phyloP scores from a whole-genome alignment of 1,140 invertebrate species.

The Delia radicum region DNA sequence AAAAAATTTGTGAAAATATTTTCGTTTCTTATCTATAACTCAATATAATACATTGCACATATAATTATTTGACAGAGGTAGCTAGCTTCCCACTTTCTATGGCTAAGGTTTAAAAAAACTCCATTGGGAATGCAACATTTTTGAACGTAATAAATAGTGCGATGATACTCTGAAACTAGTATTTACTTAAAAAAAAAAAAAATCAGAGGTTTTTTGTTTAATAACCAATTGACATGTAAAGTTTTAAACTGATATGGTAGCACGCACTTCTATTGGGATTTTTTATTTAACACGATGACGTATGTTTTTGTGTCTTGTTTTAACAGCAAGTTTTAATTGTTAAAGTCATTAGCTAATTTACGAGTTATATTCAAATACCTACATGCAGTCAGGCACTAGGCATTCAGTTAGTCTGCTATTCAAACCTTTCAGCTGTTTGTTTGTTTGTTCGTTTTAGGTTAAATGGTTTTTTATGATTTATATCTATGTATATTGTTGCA shows the following conservation, averaged over 20 bases:
- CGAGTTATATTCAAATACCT: not conserved
- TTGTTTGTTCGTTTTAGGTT: not conserved
- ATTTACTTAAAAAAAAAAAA: too few relatives aligned
- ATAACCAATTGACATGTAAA: not conserved
- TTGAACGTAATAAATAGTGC: too few relatives aligned
- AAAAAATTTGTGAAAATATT: too few relatives aligned
- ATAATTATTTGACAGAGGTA: too few relatives aligned
- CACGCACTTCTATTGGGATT: not conserved
- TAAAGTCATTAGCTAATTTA: constrained; percentile 20
- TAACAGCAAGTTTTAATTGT: constrained; percentile 11
- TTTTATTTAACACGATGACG: constrained; percentile 16
- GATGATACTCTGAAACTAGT: too few relatives aligned
- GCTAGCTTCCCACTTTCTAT: too few relatives aligned
- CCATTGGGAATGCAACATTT: too few relatives aligned
- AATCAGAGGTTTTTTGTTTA: too few relatives aligned
- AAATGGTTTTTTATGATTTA: too few relatives aligned
- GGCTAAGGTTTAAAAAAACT: too few relatives aligned
- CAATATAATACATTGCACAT: too few relatives aligned
- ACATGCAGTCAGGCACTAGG: not conserved
- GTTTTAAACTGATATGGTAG: not conserved
- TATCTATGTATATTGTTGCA: not conserved
- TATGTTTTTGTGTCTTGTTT: not conserved
- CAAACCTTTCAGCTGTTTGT: not conserved
- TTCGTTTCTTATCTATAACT: too few relatives aligned
- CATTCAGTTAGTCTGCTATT: not conserved